Conservation (phyloP, 2,797 vertebrate species). For the Gymnoscopelus microlampas region DNA sequence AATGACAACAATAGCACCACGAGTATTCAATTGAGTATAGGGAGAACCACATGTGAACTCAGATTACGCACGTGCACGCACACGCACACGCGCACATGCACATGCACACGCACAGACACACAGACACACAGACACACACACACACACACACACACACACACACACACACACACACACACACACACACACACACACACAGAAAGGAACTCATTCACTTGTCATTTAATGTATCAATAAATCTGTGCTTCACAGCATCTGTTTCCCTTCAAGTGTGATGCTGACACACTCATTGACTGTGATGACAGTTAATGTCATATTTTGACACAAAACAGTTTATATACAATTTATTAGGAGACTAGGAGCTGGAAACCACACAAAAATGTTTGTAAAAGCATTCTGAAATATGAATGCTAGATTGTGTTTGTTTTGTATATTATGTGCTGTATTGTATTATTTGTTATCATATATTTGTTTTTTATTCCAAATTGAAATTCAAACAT, state of each 20-base stretch:
- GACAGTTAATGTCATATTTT: background rate
- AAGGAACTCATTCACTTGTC: conserved; percentile 9
- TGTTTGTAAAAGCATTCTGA: background rate
- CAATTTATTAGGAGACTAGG: background rate
- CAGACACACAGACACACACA: too few species aligned
- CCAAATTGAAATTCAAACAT: too few species aligned
- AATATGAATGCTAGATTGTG: conserved; percentile 27
- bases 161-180: conserved; percentile 1
- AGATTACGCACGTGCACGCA: background rate
- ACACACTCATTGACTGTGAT: background rate
- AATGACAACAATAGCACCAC: background rate
- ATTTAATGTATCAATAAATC: conserved; percentile 34
- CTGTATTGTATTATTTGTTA: too few species aligned
- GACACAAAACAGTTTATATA: background rate
- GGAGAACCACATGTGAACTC: background rate
- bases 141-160: too few species aligned
- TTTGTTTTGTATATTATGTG: too few species aligned
- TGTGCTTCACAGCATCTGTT: background rate
- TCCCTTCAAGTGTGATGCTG: background rate
- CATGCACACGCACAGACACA: too few species aligned
- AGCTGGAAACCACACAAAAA: conserved; percentile 11
- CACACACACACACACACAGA: background rate
- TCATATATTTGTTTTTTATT: too few species aligned
- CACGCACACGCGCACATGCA: background rate
- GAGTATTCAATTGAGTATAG: background rate